Conservation (phyloP, 2,888 invertebrate species). For the Hyles lineata region DNA sequence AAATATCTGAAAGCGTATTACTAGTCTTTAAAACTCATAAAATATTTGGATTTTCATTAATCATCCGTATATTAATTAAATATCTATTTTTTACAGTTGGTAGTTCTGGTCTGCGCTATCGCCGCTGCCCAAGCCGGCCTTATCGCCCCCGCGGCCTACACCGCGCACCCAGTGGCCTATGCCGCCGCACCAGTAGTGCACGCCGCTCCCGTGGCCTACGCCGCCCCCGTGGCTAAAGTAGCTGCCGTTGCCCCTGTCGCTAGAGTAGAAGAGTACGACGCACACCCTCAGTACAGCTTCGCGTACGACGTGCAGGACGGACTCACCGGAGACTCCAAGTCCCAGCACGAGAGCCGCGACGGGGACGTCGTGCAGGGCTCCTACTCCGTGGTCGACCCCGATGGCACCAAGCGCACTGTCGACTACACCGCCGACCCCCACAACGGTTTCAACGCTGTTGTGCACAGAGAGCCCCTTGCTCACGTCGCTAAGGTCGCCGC, state of each 20-base stretch:
- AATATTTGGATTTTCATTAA: neutral
- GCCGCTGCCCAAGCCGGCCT: slow-evolving; percentile 67
- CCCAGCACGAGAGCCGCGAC: slow-evolving; percentile 84
- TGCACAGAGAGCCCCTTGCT: slow-evolving; percentile 69
- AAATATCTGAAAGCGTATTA: neutral
- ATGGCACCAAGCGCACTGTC: slow-evolving; percentile 78
- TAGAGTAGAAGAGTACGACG: slow-evolving; percentile 59
- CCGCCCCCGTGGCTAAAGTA: slow-evolving; percentile 41
- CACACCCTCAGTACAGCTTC: slow-evolving; percentile 69
- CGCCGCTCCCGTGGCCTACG: slow-evolving; percentile 40
- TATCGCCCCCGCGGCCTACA: slow-evolving; percentile 57
- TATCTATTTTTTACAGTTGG: slow-evolving; percentile 57
- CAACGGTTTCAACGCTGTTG: slow-evolving; percentile 81
- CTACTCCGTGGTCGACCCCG: slow-evolving; percentile 78
- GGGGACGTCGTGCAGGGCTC: slow-evolving; percentile 86
- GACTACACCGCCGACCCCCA: slow-evolving; percentile 79
- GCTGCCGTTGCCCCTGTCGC: slow-evolving; percentile 47
- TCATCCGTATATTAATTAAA: neutral
- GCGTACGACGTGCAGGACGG: slow-evolving; percentile 75
- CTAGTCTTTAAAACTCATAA: neutral
- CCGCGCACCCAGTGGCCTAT: slow-evolving; percentile 51
- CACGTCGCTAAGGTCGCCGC: slow-evolving; percentile 60
- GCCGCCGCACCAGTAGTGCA: slow-evolving; percentile 39
- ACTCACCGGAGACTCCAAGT: slow-evolving; percentile 79
- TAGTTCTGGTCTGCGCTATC: slow-evolving; percentile 66